A percentile compares a stretch with the other conserved stretches of the same genome.
Evolutionary conservation across 2,888 invertebrate species (phyloP).

Genomic region (Dolichopus griseipennis): DNA sequence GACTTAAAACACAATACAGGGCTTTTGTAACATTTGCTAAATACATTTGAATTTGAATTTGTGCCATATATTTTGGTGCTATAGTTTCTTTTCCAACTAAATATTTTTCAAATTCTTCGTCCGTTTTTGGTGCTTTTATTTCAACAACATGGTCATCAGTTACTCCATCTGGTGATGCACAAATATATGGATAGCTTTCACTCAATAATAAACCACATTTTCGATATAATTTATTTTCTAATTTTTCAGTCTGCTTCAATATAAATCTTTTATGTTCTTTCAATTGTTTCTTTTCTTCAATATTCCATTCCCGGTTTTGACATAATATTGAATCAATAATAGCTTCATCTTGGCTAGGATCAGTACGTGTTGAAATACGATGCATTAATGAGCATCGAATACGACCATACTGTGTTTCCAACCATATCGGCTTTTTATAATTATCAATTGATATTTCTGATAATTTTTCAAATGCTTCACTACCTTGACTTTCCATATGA

Average conservation of each 20-base stretch:
- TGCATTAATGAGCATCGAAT: slow-evolving; percentile 40
- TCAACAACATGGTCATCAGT: slow-evolving; percentile 42
- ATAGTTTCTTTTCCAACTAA: slow-evolving; percentile 39
- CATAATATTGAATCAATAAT: slow-evolving; percentile 38
- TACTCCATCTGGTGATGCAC: slow-evolving; percentile 40
- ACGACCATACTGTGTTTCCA: slow-evolving; percentile 39
- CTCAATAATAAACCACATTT: slow-evolving; percentile 38
- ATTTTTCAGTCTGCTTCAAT: slow-evolving; percentile 39
- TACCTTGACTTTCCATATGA: slow-evolving; percentile 37
- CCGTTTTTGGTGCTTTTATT: slow-evolving; percentile 41
- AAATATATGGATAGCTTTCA: slow-evolving; percentile 38
- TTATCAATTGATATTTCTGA: slow-evolving; percentile 32
- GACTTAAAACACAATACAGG: slow-evolving; percentile 40
- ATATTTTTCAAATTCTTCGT: slow-evolving; percentile 43
- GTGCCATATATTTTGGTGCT: slow-evolving; percentile 42
- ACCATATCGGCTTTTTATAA: slow-evolving; percentile 38
- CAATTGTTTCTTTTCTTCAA: slow-evolving; percentile 34
- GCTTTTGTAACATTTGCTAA: slow-evolving; percentile 41
- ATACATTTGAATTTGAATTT: slow-evolving; percentile 42
- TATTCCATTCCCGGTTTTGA: slow-evolving; percentile 35
- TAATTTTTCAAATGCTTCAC: slow-evolving; percentile 34
- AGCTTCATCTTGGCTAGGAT: slow-evolving; percentile 33
- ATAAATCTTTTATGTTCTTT: slow-evolving; percentile 42
- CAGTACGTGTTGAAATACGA: slow-evolving; percentile 34
- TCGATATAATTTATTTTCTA: slow-evolving; percentile 38